phyloP scores from a whole-genome alignment of 2,113 vertebrate species.

The Boulengeromyrus knoepffleri region DNA sequence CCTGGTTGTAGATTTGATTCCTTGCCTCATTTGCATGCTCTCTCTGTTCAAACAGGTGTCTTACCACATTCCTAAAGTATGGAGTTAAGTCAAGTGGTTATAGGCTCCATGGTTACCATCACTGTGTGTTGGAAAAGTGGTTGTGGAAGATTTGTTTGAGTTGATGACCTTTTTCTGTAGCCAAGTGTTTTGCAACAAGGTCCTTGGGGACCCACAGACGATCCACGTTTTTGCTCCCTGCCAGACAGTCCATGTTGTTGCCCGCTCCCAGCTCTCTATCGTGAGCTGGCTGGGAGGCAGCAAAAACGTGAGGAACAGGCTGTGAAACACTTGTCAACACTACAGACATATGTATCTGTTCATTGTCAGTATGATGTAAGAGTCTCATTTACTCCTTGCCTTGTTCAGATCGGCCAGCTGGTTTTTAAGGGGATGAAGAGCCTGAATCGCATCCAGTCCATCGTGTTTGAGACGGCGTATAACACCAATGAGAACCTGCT shows the following conservation, averaged over 20 bases:
- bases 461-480: slow-evolving; percentile 95
- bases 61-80: background rate
- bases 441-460: slow-evolving; percentile 91
- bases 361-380: background rate
- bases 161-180: background rate
- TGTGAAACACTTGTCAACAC: background rate
- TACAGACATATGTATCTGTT: background rate
- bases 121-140: background rate
- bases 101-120: background rate
- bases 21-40: background rate
- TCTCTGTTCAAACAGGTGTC: background rate
- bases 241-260: background rate
- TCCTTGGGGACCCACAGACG: background rate
- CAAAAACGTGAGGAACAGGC: background rate
- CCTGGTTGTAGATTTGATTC: background rate
- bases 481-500: slow-evolving; percentile 97
- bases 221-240: background rate
- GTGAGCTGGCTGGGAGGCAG: background rate
- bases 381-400: background rate
- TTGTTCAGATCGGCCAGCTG: slow-evolving; percentile 79
- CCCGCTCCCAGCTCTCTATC: background rate
- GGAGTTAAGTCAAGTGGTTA: background rate
- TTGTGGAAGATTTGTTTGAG: background rate
- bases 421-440: slow-evolving; percentile 88
- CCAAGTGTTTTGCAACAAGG: background rate